Base-by-base conservation (phyloP, 2,888 invertebrate species). In the Hartigia nigra region DNA sequence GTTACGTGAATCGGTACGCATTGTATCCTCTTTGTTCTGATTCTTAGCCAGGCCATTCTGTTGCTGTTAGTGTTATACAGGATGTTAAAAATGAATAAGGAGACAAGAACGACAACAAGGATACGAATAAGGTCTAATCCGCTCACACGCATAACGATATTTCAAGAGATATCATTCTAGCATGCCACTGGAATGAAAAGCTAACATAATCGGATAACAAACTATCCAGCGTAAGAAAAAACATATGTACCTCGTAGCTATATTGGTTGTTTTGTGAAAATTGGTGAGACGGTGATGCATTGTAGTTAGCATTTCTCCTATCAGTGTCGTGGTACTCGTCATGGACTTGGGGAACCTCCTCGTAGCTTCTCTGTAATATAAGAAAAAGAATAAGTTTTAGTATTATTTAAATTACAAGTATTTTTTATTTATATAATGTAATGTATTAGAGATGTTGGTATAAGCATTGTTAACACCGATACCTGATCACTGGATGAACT, bases 401-500 rank as follows among this genome's bases (percentile, higher is more conserved):
- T 36, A n/a, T 34, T 74, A 34, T 35, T 39, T 3, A 55, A 23
- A 37, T 77, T 1, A 23, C n/a, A 12, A 70, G 12, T 31, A 72
- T 32, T 14, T 72, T 72, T 31, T 70, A 70, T 31, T 70, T 70
- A 14, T 72, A 72, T 55, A 23, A 11, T 72, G 31, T 72, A 31
- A 72, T 5, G 14, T 23, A 72, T 72, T 72, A 31, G 9, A 55
- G 55, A 55, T 55, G 23, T 55, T 23, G 23, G 23, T 55, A 55
- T 55, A 55, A 55, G 55, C 55, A 55, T 9, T 55, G 14, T 31
- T 75, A 75, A 11, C 72, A 55, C 74, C 77, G 76, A 84, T 85
- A 91, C 91, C 90, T 91, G 91, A 80, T 91, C 91, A 77, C 88
- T 88, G 5, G 91, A 89, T 36, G 90, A 89, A 85, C 89, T 90